A percentile compares a stretch with the other conserved stretches of the same genome.
Evolutionary conservation across 2,888 invertebrate species (phyloP).

Genomic region (Glomeris marginata): DNA sequence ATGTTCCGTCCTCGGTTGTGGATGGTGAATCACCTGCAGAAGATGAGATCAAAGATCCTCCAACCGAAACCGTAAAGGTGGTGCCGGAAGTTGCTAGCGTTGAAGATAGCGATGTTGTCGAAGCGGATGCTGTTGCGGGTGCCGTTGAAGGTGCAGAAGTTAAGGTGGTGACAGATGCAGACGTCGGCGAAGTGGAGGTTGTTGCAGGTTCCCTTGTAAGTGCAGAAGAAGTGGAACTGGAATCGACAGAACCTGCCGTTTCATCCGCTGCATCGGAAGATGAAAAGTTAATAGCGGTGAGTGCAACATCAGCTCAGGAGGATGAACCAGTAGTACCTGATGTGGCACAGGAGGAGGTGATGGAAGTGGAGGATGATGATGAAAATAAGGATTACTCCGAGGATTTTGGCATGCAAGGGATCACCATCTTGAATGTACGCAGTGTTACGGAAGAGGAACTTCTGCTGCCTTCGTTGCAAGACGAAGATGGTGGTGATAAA

Average conservation of each 20-base stretch:
- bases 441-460: slow-evolving; percentile 9
- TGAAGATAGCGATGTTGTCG: background rate
- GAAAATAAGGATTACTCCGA: background rate
- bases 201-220: background rate
- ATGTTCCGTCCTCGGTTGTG: background rate
- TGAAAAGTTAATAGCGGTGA: too few species aligned
- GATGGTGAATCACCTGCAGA: background rate
- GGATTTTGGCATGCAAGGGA: slow-evolving; percentile 1
- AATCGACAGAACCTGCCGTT: too few species aligned
- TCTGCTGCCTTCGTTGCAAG: too few species aligned
- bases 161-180: background rate
- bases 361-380: too few species aligned
- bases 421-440: slow-evolving; percentile 9
- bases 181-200: background rate
- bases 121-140: background rate
- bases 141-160: background rate
- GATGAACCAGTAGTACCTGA: too few species aligned
- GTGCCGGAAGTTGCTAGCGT: background rate
- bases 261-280: too few species aligned
- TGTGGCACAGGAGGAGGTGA: too few species aligned
- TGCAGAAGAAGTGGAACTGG: background rate
- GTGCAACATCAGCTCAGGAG: too few species aligned
- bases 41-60: background rate
- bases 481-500: too few species aligned
- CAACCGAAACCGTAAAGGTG: background rate